Percentiles rank a stretch among this genome's conserved stretches.
Evolutionary conservation across 2,113 vertebrate species (phyloP).

Genomic region (Pampusana beccarii): DNA sequence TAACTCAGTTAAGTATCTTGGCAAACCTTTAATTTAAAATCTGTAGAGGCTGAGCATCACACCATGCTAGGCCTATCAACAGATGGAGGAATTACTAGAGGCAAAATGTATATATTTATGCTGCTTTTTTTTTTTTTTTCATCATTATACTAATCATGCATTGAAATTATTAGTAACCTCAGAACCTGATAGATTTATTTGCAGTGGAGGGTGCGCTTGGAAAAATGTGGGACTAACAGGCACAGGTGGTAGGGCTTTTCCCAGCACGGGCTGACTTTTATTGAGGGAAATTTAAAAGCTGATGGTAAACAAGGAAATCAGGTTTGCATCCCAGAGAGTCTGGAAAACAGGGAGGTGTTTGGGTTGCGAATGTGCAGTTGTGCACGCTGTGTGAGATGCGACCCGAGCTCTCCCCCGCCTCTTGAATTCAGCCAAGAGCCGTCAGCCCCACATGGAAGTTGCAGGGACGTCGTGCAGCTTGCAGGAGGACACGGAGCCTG

Average conservation of each 20-base stretch:
- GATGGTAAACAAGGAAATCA: background rate
- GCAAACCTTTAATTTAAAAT: conserved; percentile 36
- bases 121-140: background rate
- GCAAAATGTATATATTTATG: conserved; percentile 34
- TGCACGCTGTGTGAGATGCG: accelerated
- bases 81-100: conserved; percentile 48
- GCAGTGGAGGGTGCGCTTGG: background rate
- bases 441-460: background rate
- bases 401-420: background rate
- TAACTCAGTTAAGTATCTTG: conserved; percentile 40
- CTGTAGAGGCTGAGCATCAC: conserved; percentile 35
- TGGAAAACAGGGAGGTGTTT: background rate
- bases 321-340: background rate
- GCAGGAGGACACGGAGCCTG: background rate
- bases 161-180: conserved; percentile 6
- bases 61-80: conserved; percentile 41
- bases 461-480: background rate
- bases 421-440: background rate
- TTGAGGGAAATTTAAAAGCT: background rate
- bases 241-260: background rate
- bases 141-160: background rate
- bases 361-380: background rate
- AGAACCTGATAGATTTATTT: background rate
- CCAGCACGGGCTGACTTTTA: background rate
- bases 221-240: background rate